A percentile compares a stretch with the other conserved stretches of the same genome.
Evolutionary conservation across 2,888 invertebrate species (phyloP).

Genomic region (Eretmocerus hayati): DNA sequence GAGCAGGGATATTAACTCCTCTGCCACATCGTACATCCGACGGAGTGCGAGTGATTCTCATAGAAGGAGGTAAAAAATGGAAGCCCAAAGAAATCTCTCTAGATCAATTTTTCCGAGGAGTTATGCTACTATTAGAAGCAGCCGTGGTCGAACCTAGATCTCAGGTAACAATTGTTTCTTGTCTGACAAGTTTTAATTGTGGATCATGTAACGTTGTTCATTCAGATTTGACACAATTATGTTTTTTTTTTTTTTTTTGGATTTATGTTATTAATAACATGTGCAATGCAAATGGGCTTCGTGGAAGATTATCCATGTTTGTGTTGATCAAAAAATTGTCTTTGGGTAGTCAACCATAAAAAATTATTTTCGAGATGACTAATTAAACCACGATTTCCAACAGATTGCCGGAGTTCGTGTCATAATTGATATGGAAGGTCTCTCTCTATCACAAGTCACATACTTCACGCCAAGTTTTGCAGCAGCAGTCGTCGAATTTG

Average conservation of each 20-base stretch:
- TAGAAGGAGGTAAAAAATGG: slow-evolving; percentile 71
- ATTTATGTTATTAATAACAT: too few relatives aligned
- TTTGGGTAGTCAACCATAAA: neutral
- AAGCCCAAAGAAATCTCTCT: slow-evolving; percentile 63
- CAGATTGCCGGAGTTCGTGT: slow-evolving; percentile 64
- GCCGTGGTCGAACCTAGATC: slow-evolving; percentile 73
- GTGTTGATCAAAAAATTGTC: neutral
- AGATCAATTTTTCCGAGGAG: slow-evolving; percentile 62
- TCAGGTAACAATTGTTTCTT: slow-evolving; percentile 47
- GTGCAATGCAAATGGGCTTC: neutral
- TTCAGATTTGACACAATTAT: too few relatives aligned
- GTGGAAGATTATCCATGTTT: neutral
- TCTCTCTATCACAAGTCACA: slow-evolving; percentile 63
- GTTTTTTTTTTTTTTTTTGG: too few relatives aligned
- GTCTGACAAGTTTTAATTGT: too few relatives aligned
- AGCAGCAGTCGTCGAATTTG: slow-evolving; percentile 64
- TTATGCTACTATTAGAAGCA: slow-evolving; percentile 64
- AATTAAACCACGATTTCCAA: too few relatives aligned
- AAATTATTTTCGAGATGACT: neutral
- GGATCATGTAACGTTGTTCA: too few relatives aligned
- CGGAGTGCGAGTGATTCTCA: slow-evolving; percentile 62
- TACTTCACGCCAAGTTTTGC: slow-evolving; percentile 76
- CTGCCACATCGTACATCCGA: slow-evolving; percentile 62
- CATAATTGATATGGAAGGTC: slow-evolving; percentile 69
- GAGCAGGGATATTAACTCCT: slow-evolving; percentile 60